Evolutionary conservation across 2,113 vertebrate species (phyloP).

Genomic region (Variabilichromis moorii): DNA sequence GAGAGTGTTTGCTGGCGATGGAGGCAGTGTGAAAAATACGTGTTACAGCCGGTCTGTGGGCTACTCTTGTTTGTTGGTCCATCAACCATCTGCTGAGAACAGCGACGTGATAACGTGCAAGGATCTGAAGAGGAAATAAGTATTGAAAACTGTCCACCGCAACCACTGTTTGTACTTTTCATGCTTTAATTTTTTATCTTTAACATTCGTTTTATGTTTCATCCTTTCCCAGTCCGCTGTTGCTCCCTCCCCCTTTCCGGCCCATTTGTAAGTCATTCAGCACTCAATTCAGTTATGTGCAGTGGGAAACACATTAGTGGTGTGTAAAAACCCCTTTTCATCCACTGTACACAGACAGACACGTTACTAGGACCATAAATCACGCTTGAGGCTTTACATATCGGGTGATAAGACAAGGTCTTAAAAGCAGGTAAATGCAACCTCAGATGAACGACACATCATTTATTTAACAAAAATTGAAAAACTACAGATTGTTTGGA

Average conservation of each 20-base stretch:
- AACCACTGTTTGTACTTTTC: neutral
- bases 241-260: neutral
- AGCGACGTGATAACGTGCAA: neutral
- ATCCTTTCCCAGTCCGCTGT: neutral
- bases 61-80: neutral
- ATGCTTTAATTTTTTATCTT: neutral
- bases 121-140: neutral
- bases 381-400: neutral
- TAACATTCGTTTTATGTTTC: neutral
- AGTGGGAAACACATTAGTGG: neutral
- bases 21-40: neutral
- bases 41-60: neutral
- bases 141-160: neutral
- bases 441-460: neutral
- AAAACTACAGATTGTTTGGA: neutral
- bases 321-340: neutral
- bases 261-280: neutral
- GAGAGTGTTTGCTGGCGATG: neutral
- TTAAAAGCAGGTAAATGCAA: neutral
- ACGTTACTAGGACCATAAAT: neutral
- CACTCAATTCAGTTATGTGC: neutral
- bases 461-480: neutral
- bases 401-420: neutral
- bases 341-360: rapidly evolving
- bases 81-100: neutral